Evolutionary conservation across 2,797 vertebrate species (phyloP).

Genomic region (Myiotriccus ornatus): DNA sequence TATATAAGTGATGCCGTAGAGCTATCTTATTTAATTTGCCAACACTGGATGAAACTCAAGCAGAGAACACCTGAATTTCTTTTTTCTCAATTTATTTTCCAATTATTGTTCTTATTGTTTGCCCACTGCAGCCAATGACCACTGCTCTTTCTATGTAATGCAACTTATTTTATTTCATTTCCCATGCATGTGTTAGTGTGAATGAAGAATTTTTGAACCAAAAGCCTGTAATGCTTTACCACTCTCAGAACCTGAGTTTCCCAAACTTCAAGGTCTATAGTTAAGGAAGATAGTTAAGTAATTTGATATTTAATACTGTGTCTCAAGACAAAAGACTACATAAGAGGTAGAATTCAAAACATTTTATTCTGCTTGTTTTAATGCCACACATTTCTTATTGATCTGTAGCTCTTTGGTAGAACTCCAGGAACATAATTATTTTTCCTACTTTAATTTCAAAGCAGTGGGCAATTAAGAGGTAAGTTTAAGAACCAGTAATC

Average conservation of each 20-base stretch:
- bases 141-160: neutral
- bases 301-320: neutral
- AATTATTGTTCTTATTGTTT: neutral
- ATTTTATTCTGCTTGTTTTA: neutral
- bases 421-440: neutral
- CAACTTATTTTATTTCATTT: neutral
- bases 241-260: neutral
- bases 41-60: neutral
- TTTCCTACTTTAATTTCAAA: neutral
- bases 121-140: neutral
- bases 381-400: neutral
- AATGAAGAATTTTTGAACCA: neutral
- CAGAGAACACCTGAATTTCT: neutral
- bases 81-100: neutral
- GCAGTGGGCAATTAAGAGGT: neutral
- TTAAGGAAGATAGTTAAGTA: neutral
- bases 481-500: neutral
- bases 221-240: neutral
- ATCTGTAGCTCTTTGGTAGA: neutral
- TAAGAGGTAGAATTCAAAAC: neutral
- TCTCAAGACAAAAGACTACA: neutral
- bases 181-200: rapidly evolving
- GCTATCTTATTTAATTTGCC: neutral
- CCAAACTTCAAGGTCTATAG: neutral
- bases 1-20: neutral